A percentile compares a stretch with the other conserved stretches of the same genome.
phyloP scores from a whole-genome alignment of 2,113 vertebrate species.

The Leucosticte australis region DNA sequence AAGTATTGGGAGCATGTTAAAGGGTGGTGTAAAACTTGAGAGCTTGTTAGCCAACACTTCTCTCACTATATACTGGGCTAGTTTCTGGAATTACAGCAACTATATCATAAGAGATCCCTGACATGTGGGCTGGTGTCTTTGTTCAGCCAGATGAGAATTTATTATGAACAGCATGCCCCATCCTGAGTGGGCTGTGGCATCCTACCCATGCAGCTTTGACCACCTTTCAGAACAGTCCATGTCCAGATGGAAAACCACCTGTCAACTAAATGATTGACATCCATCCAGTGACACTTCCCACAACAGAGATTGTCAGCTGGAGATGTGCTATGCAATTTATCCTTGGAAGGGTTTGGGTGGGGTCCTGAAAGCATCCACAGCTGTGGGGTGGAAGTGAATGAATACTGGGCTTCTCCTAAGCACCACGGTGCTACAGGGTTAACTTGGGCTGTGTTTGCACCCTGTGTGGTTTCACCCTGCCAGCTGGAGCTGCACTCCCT shows the following conservation, averaged over 20 bases:
- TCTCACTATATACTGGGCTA: not conserved
- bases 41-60: not conserved
- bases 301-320: rapidly evolving
- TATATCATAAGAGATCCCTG: not conserved
- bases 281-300: not conserved
- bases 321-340: not conserved
- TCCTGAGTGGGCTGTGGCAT: not conserved
- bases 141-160: not conserved
- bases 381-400: not conserved
- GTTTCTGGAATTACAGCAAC: not conserved
- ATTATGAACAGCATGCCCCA: not conserved
- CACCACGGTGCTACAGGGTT: not conserved
- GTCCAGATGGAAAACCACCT: not conserved
- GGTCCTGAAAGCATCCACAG: not conserved
- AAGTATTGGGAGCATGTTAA: not conserved
- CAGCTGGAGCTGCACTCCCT: not conserved
- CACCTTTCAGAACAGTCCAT: not conserved
- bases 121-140: not conserved
- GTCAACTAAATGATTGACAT: not conserved
- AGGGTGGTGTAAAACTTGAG: not conserved
- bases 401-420: not conserved
- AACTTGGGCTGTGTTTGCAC: not conserved
- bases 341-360: not conserved
- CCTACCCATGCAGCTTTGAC: not conserved
- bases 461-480: not conserved